Evolutionary conservation across 2,888 invertebrate species (phyloP).

Genomic region (Phengaris alcon): DNA sequence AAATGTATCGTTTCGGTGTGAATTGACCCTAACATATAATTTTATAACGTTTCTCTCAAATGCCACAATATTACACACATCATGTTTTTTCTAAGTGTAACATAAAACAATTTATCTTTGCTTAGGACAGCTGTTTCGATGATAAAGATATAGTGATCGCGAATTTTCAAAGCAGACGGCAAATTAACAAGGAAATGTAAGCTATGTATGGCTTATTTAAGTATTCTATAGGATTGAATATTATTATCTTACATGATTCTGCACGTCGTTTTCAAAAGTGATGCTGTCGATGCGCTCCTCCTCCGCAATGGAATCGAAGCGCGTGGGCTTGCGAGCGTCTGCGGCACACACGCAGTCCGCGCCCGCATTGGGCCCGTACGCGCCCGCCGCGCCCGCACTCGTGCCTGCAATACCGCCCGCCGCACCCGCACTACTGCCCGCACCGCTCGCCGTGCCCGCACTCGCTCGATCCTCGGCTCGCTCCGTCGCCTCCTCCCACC

Average conservation of each 20-base stretch:
- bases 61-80: too few relatives aligned
- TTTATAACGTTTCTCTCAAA: too few relatives aligned
- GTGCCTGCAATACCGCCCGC: slow-evolving; percentile 52
- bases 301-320: slow-evolving; percentile 62
- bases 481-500: slow-evolving; percentile 53
- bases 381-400: slow-evolving; percentile 53
- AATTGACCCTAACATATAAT: too few relatives aligned
- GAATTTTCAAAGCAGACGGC: too few relatives aligned
- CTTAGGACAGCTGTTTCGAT: too few relatives aligned
- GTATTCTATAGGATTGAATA: too few relatives aligned
- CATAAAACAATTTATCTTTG: too few relatives aligned
- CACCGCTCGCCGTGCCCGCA: slow-evolving; percentile 49
- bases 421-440: slow-evolving; percentile 34
- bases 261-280: slow-evolving; percentile 88
- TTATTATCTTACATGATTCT: slow-evolving; percentile 83
- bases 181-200: too few relatives aligned
- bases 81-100: too few relatives aligned
- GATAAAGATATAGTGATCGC: too few relatives aligned
- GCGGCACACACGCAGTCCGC: slow-evolving; percentile 38
- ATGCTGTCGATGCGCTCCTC: slow-evolving; percentile 80
- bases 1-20: too few relatives aligned
- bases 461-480: slow-evolving; percentile 52
- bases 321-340: slow-evolving; percentile 39
- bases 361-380: slow-evolving; percentile 47
- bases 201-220: too few relatives aligned